phyloP scores from a whole-genome alignment of 2,888 invertebrate species.

The Sepioteuthis lessoniana region DNA sequence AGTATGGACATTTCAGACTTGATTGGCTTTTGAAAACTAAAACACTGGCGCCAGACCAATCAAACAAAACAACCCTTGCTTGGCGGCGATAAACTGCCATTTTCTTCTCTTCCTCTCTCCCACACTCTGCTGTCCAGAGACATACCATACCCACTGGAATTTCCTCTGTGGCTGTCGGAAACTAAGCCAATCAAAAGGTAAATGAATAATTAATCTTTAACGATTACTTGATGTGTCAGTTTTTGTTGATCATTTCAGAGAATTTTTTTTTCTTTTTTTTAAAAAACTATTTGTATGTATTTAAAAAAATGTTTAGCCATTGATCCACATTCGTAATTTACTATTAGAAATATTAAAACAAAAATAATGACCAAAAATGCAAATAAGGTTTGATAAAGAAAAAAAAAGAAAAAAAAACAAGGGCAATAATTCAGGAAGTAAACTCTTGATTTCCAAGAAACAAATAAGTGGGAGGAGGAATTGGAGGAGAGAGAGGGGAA shows the following conservation, averaged over 20 bases:
- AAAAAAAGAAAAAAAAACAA: neutral
- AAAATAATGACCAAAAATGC: neutral
- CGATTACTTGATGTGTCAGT: neutral
- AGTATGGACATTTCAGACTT: neutral
- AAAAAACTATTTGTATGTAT: neutral
- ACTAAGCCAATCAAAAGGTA: neutral
- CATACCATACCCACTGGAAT: conserved; percentile 1
- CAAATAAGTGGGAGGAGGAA: neutral
- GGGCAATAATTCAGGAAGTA: neutral
- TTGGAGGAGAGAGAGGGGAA: neutral
- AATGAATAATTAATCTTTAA: neutral
- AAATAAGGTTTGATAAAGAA: neutral
- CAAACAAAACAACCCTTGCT: neutral
- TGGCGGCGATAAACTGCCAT: neutral
- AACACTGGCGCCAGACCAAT: neutral
- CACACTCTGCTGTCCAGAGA: neutral
- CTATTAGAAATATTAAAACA: neutral
- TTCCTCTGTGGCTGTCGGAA: neutral
- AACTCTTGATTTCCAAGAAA: neutral
- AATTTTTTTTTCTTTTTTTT: neutral
- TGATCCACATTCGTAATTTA: neutral
- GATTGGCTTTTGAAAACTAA: conserved; percentile 33
- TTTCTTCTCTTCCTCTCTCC: neutral
- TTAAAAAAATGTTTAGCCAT: neutral
- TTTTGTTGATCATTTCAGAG: conserved; percentile 17